A percentile compares a stretch with the other conserved stretches of the same genome.
Evolutionary conservation across 2,888 invertebrate genomes (phyloP).

Genomic region (Microctonus hyperodae): DNA sequence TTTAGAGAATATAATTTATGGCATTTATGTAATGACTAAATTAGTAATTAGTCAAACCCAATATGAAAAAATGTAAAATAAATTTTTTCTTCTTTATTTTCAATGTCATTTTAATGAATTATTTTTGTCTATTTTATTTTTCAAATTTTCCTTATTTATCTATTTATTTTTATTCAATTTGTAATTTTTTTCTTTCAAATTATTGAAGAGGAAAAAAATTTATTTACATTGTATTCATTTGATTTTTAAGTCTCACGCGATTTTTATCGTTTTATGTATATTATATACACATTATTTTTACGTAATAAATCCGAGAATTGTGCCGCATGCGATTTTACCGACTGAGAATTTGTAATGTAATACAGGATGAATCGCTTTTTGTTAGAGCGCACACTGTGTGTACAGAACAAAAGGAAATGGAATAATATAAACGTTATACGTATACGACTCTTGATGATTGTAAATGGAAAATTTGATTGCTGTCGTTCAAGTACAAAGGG

Average conservation of each 20-base stretch:
- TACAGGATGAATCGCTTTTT: not conserved
- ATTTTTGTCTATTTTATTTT: not conserved
- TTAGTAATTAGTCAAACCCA: not conserved
- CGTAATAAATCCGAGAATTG: not conserved
- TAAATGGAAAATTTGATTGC: constrained; percentile 27
- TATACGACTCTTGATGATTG: not conserved
- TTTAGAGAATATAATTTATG: not conserved
- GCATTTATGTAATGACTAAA: not conserved
- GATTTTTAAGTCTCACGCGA: not conserved
- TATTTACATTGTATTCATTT: not conserved
- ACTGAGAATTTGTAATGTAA: not conserved
- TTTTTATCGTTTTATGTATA: not conserved
- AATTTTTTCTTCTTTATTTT: no score
- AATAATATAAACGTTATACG: not conserved
- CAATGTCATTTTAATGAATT: constrained; percentile 1
- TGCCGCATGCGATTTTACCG: not conserved
- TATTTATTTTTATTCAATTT: no score
- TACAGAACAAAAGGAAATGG: not conserved
- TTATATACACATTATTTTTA: not conserved
- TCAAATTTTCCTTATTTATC: no score
- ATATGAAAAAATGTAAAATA: not conserved
- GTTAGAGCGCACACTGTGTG: not conserved
- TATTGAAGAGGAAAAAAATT: not conserved
- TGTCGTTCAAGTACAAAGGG: constrained; percentile 33
- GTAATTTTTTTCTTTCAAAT: not conserved